Evolutionary conservation across 2,888 invertebrate genomes (phyloP), one percentile per base, ranked within the genome.

Genomic region (Netelia fuscicornis): DNA sequence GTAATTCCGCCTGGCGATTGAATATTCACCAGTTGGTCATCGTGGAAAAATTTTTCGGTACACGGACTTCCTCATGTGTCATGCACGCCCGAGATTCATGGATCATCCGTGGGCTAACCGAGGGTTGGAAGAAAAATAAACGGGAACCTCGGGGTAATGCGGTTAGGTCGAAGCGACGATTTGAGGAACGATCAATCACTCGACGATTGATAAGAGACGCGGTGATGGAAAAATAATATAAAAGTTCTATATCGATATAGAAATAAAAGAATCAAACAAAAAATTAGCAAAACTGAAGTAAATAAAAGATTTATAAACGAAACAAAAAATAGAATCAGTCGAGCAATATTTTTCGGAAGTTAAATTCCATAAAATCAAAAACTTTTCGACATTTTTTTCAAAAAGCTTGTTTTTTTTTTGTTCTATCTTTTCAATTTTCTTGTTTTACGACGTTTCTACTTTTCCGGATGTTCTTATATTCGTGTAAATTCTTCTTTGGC

Each of bases 91-190:
- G 64, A 70, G 54, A 54, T 64, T 64, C 48, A 68, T 70, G 44
- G 62, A 76, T 76, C 62, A 44, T 81, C 70, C 37, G 37, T 5
- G 20, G 54, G 42, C 56, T 44, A 42, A 5, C 37, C 30, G 56
- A 76, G 60, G 60, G 17, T 20, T 64, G 23, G 64, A 75, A 75
- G 42, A 62, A 81, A 81, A 54, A 58, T 77, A 67, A 68, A 48
- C 30, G 60, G 58, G 42, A 9, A 60, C n/a, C 37, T 17, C n/a
- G 65, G 37, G 17, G 30, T 70, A 54, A 54, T 23, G 13, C 20
- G 20, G 17, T 52, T 60, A 58, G 56, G 62, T 58, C 37, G 67
- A 67, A 20, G 23, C 30, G 37, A 20, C 60, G 37, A 68, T 60
- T 44, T 11, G 48, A 48, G 52, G 20, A 30, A 48, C 52, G 52